phyloP scores from a whole-genome alignment of 1,140 invertebrate genomes.

The Araneus ventricosus region DNA sequence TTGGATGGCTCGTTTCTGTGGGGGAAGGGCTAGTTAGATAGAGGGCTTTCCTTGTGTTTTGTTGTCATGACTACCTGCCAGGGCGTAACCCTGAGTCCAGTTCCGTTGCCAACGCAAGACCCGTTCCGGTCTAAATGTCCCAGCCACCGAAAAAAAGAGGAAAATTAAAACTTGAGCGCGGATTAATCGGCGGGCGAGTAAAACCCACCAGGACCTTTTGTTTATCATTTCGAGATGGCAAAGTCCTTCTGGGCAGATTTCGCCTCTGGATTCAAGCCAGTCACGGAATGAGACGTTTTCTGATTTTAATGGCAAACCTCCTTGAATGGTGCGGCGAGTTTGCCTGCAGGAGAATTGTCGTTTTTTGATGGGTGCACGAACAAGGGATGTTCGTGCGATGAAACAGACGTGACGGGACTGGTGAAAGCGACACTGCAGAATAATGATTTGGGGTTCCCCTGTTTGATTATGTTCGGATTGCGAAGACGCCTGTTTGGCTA shows the following conservation, averaged over 20 bases:
- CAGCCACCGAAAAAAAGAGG: not conserved
- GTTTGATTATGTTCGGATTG: not conserved
- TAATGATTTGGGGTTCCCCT: not conserved
- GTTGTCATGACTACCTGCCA: conserved; percentile 55
- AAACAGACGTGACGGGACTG: conserved; percentile 16
- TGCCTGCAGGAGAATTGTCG: not conserved
- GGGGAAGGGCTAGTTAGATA: conserved; percentile 18
- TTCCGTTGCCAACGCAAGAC: conserved; percentile 64
- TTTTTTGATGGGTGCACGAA: conserved; percentile 2
- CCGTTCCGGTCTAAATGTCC: conserved; percentile 63
- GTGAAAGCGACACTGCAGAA: not conserved
- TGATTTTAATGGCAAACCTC: not conserved
- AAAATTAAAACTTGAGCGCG: conserved; percentile 45
- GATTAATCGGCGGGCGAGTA: not conserved
- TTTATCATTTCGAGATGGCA: conserved; percentile 9
- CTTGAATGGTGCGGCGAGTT: not conserved
- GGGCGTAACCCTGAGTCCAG: conserved; percentile 58
- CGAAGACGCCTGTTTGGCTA: not conserved
- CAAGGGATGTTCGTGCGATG: conserved; percentile 13
- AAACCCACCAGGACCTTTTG: not conserved
- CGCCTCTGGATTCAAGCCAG: conserved; percentile 2
- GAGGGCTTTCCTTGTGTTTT: conserved; percentile 51
- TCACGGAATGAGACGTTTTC: conserved; percentile 35
- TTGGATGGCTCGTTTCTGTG: conserved; percentile 20
- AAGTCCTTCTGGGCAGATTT: not conserved